Percentiles rank a stretch among this genome's conserved stretches.
phyloP scores from a whole-genome alignment of 2,888 invertebrate genomes.

The Yponomeuta evonymella region DNA sequence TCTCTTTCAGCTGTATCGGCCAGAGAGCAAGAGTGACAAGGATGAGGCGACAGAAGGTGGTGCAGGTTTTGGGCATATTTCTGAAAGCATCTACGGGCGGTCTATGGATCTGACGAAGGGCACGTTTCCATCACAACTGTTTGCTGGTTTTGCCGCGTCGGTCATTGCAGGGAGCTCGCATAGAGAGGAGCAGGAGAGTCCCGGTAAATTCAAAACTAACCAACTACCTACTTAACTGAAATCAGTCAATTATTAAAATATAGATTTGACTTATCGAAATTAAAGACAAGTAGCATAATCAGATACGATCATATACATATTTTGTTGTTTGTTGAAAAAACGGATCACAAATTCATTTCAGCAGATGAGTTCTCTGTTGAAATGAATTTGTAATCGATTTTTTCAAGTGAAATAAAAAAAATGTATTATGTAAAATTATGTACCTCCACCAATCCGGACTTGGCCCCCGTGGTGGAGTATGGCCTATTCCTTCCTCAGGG shows the following conservation, averaged over 20 bases:
- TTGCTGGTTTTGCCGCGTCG: constrained; percentile 62
- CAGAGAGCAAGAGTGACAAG: constrained; percentile 49
- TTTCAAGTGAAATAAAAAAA: too few relatives aligned
- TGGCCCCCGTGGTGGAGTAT: too few relatives aligned
- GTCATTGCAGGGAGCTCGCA: constrained; percentile 62
- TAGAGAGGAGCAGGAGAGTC: constrained; percentile 52
- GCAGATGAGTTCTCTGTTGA: too few relatives aligned
- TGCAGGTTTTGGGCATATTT: constrained; percentile 43
- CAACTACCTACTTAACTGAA: not conserved
- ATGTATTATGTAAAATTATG: too few relatives aligned
- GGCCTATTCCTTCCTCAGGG: too few relatives aligned
- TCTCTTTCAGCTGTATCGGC: constrained; percentile 59
- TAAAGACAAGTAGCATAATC: too few relatives aligned
- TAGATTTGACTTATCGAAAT: too few relatives aligned
- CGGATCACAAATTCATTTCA: too few relatives aligned
- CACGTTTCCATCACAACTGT: constrained; percentile 60
- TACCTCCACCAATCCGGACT: too few relatives aligned
- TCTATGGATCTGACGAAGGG: constrained; percentile 64
- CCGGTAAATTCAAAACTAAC: constrained; percentile 35
- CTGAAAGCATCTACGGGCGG: constrained; percentile 59
- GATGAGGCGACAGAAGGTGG: constrained; percentile 40
- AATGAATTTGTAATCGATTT: too few relatives aligned
- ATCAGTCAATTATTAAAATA: not conserved
- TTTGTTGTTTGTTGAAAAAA: too few relatives aligned
- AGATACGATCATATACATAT: too few relatives aligned